These are phyloP conservation scores for Sphyrna mokarran DNA, from an alignment of 2,113 vertebrate genomes.

Conservation along the genomic window DNA sequence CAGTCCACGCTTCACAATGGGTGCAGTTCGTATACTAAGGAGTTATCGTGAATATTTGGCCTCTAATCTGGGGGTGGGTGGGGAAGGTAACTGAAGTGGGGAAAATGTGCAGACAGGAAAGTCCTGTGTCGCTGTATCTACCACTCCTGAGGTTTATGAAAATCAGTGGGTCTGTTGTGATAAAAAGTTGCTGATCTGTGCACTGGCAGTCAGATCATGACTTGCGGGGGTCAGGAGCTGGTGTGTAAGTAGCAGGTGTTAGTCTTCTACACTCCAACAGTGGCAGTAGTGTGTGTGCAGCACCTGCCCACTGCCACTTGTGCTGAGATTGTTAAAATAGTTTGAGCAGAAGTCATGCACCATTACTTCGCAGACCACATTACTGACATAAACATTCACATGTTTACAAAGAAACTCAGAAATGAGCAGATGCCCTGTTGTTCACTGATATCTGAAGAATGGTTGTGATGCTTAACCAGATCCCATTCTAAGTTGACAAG, in stretches of 20 bases:
- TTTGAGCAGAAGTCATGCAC: constrained; percentile 1
- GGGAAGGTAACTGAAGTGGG: not conserved
- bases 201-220: not conserved
- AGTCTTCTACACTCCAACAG: not conserved
- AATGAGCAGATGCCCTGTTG: not conserved
- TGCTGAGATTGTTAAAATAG: constrained; percentile 20
- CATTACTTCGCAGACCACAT: not conserved
- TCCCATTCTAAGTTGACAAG: not conserved
- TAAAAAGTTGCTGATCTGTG: not conserved
- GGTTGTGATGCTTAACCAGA: not conserved
- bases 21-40: not conserved
- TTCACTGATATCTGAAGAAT: not conserved
- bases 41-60: not conserved
- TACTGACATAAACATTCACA: not conserved
- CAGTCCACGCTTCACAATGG: not conserved
- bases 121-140: not conserved
- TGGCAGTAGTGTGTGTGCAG: not conserved
- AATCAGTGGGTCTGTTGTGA: not conserved
- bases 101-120: not conserved
- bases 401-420: not conserved
- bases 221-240: not conserved
- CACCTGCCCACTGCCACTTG: not conserved
- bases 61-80: not conserved
- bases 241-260: not conserved
- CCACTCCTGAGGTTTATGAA: not conserved